phyloP scores from a whole-genome alignment of 2,888 invertebrate species.

The Xestobium rufovillosum region DNA sequence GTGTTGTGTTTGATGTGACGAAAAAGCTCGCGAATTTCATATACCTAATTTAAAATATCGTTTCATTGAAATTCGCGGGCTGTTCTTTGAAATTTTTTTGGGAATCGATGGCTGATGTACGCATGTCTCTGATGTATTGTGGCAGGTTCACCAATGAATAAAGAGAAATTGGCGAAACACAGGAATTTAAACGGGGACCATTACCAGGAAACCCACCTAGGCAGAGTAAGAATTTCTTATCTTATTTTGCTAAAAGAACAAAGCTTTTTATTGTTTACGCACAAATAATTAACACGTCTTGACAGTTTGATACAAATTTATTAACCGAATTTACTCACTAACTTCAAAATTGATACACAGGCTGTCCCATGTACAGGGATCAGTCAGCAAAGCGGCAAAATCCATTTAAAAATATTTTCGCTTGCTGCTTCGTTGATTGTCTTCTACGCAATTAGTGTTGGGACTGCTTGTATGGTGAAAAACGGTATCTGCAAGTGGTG shows the following conservation, averaged over 20 bases:
- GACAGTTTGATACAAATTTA: no score
- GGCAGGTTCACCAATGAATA: constrained; percentile 75
- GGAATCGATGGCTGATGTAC: background rate
- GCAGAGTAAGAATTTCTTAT: constrained; percentile 60
- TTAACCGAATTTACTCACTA: constrained; percentile 1
- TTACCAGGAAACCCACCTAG: constrained; percentile 71
- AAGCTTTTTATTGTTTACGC: no score
- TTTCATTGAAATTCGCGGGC: background rate
- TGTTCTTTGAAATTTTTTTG: background rate
- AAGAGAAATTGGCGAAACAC: constrained; percentile 73
- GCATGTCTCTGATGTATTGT: background rate
- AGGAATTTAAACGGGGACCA: constrained; percentile 61
- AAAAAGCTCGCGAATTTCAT: background rate
- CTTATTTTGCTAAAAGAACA: no score
- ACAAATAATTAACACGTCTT: constrained; percentile 1
- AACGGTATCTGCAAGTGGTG: no score
- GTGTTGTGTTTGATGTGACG: background rate
- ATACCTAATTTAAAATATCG: background rate
- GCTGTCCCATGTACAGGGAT: no score
- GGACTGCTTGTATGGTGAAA: no score
- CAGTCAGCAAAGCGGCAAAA: no score
- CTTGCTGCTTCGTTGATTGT: no score
- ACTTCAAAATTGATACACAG: no score
- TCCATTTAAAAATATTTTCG: no score
- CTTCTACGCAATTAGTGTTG: no score